Evolutionary conservation across 2,113 vertebrate genomes (phyloP), one percentile per base, ranked within the genome.

Genomic region (mouse (Mus musculus)): DNA sequence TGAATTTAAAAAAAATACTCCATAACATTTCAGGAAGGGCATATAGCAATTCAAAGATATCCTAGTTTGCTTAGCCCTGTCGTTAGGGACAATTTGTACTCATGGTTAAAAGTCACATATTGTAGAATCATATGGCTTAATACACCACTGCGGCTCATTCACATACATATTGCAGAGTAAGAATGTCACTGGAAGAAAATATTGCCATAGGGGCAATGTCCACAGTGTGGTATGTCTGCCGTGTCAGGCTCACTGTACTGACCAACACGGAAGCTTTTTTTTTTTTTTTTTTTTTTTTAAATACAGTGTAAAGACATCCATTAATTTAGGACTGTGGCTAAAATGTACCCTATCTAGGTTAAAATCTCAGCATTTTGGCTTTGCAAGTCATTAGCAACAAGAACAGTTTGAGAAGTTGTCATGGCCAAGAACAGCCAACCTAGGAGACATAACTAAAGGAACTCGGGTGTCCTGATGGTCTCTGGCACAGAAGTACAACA

Each of bases 1-100:
- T 94, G n/a, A 97, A 94, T 89, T 89, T 72, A 86, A 86, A 98
- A 96, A 92, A 14, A 73, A 24, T 92, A 20, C 11, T 90, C n/a
- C 10, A 3, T 88, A 90, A 54, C 7, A 77, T 24, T 76, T 6
- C 84, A 56, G 54, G 72, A 94, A 97, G 80, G 30, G 65, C 36
- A n/a, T 80, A 71, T 78, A 75, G 5, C 49, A 77, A 65, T 26
- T 94, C 90, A 36, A 95, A 88, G 87, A 54, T 71, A 36, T 61
- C 46, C 46, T 11, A 87, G 73, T 19, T 63, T 86, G 19, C 28
- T 75, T 75, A 17, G 56, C 78, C 86, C n/a, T 88, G 20, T 95
- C 63, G 36, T 73, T 65, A 69, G 46, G 30, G 78, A 75, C 71
- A 42, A 63, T 36, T 91, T 49, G 76, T 73, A 63, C n/a, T 93